Base-by-base conservation (phyloP, 2,888 invertebrate genomes). In the Melieria picta region DNA sequence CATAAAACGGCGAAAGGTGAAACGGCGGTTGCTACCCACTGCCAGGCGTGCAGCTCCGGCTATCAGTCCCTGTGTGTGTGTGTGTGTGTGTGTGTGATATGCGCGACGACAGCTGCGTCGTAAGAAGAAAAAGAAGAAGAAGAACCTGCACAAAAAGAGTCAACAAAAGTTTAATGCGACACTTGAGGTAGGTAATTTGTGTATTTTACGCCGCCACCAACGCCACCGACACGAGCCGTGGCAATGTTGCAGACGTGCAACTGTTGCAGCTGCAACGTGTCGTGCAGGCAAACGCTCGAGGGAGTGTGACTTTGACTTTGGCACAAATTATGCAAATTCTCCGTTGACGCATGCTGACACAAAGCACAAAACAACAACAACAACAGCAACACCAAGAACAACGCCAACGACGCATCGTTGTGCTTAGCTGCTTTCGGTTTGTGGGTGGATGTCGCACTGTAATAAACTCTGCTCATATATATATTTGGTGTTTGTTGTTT, bases 241-340 rank as follows among this genome's bases (percentile, higher is more conserved):
- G 10, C 16, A 57, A 42, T 52, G 48, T 47, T 9, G 56, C 46
- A 46, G 7, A 60, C n/a, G 42, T 7, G 43, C 46, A 10, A 11
- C 10, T 11, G 11, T 13, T 13, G 52, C 52, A 30, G 30, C 48
- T 5, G 45, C 16, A 4, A 45, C 46, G 30, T 11, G 64, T 16
- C 11, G 42, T 13, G 30, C 7, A 47, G 46, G 30, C 11, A 50
- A 5, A 50, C 68, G 47, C 43, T 46, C 61, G 61, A 62, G 62
- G 60, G 70, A 70, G 57, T 77, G 72, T 74, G 75, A 76, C 74
- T 78, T 76, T 77, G 78, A 77, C 76, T 77, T 77, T 77, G 77
- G 76, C 78, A 77, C 78, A 78, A 77, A 76, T 77, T 77, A 77
- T 78, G 78, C 77, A 78, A 77, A 77, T 78, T 76, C 74, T 72